Evolutionary conservation across 2,888 invertebrate species (phyloP).

Genomic region (Drosophila maculinotata): DNA sequence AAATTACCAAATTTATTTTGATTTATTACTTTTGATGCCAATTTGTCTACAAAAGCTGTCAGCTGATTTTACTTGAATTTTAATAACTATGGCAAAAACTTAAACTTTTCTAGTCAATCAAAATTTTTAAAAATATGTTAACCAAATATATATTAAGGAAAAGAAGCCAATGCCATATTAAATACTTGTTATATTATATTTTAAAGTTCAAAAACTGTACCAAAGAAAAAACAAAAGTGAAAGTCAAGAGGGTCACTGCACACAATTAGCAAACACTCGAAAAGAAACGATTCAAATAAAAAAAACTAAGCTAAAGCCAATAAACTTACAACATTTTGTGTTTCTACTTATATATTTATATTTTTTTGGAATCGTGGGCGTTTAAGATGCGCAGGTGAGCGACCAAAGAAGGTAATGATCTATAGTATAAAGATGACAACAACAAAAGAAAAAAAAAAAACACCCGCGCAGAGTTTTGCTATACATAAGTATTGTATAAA

Average conservation of each 20-base stretch:
- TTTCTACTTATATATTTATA: conserved; percentile 16
- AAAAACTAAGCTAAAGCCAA: conserved; percentile 26
- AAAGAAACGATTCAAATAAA: conserved; percentile 26
- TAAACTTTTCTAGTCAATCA: neutral
- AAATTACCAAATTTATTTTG: neutral
- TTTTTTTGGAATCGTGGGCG: conserved; percentile 47
- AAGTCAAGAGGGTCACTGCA: conserved; percentile 28
- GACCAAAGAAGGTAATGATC: conserved; percentile 70
- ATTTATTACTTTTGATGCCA: neutral
- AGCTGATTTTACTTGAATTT: no score
- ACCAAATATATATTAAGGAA: neutral
- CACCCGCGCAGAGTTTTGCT: conserved; percentile 66
- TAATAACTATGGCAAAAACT: neutral
- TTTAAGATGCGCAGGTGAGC: conserved; percentile 72
- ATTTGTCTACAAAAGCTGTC: no score
- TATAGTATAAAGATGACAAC: conserved; percentile 38
- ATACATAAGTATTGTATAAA: conserved; percentile 51
- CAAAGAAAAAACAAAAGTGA: conserved; percentile 14
- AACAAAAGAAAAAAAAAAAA: conserved; percentile 28
- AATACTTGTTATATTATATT: neutral
- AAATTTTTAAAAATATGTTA: neutral
- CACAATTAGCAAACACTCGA: conserved; percentile 18
- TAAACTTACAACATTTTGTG: conserved; percentile 34
- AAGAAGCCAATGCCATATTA: neutral
- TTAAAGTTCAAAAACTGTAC: conserved; percentile 12